Base-by-base conservation (phyloP, 2,797 vertebrate species). In the Ambastaia sidthimunki region DNA sequence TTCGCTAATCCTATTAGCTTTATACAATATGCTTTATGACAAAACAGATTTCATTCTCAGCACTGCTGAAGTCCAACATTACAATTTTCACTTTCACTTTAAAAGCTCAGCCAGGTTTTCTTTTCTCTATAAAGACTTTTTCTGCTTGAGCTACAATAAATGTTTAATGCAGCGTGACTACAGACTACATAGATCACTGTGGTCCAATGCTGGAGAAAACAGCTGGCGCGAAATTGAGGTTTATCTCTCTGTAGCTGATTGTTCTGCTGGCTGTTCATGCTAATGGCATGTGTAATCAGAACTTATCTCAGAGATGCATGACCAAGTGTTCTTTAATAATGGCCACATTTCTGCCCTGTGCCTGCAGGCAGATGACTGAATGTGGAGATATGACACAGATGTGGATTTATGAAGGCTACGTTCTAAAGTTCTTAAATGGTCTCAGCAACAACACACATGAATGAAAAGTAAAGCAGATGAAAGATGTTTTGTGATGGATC, bases 251-350 rank as follows among this genome's bases (percentile, higher is more conserved):
- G 28, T 28, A 2, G 28, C 28, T 28, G 4, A 28, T n/a, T 2
- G 28, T 28, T 4, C 28, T 28, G 28, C 28, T 28, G 4, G 28
- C 28, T 2, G 4, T 28, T 52, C 52, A 15, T 82, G 82, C 78
- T 90, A 89, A 91, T 89, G 87, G 74, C 83, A 80, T 77, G 62
- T 62, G 76, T 89, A 90, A 92, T 92, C 90, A 88, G 78, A 86
- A 87, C 83, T 90, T 87, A 91, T 90, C 87, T 76, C 76, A 84
- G 74, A 83, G 28, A 28, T 4, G 28, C 28, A 28, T 28, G 28
- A 28, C 28, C 28, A 28, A 28, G 28, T 28, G 28, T 28, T 28
- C 28, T 28, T 28, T 28, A 28, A 28, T 28, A 4, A 28, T 28
- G 28, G 28, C 28, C 28, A 28, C 28, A 28, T 28, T 28, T 28